These are phyloP conservation scores for Ctena decussata DNA, from an alignment of 2,888 invertebrate genomes.

Conservation along the genomic window DNA sequence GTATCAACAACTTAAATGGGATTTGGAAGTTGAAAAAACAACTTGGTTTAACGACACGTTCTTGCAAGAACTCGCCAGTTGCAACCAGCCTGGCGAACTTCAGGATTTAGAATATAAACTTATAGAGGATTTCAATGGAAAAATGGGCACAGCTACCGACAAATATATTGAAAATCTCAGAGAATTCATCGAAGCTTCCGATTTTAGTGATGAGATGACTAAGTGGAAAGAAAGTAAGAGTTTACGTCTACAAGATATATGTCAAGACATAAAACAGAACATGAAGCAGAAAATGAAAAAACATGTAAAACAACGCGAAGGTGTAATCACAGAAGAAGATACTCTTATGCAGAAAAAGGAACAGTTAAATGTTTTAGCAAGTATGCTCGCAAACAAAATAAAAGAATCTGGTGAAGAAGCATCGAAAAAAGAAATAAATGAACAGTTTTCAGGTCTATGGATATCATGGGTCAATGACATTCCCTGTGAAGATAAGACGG, in stretches of 20 bases:
- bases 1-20: not conserved
- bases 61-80: not conserved
- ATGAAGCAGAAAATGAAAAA: not conserved
- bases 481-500: not conserved
- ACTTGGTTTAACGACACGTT: not conserved
- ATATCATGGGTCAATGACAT: not conserved
- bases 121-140: not conserved
- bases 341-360: not conserved
- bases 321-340: not conserved
- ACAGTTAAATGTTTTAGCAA: too few relatives aligned
- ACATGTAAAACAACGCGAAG: not conserved
- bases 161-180: not conserved
- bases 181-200: not conserved
- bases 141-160: not conserved
- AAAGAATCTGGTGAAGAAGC: not conserved
- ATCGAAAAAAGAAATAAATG: not conserved
- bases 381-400: too few relatives aligned
- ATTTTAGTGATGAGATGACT: not conserved
- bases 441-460: not conserved
- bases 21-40: not conserved
- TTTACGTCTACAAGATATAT: not conserved
- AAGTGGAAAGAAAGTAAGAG: conserved; percentile 5
- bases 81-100: not conserved
- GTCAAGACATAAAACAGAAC: not conserved
- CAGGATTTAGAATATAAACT: not conserved